Percentiles rank a stretch among this genome's conserved stretches.
phyloP scores from a whole-genome alignment of 2,113 vertebrate species.

The Rhinoptilus africanus region DNA sequence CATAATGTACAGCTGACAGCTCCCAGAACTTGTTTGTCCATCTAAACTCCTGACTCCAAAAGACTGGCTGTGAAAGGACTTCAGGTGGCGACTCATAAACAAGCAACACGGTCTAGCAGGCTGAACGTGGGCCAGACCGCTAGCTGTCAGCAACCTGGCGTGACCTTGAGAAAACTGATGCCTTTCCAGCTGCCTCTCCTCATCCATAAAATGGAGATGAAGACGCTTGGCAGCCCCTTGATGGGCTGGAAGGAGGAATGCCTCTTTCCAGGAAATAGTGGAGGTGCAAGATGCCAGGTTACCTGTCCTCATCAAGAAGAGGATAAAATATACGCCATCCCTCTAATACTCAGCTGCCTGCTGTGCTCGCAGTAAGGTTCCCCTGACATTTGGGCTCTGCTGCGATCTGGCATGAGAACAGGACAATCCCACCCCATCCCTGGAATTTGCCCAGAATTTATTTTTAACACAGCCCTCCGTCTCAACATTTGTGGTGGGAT shows the following conservation, averaged over 20 bases:
- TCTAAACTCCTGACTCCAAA: not conserved
- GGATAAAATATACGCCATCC: not conserved
- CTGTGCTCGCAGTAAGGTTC: not conserved
- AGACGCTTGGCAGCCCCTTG: not conserved
- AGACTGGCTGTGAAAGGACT: not conserved
- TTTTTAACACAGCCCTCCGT: not conserved
- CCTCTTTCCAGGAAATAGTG: not conserved
- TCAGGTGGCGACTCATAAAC: not conserved
- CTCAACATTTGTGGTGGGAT: not conserved
- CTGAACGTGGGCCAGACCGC: not conserved
- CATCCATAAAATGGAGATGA: not conserved
- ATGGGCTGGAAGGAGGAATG: not conserved
- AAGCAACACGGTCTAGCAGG: not conserved
- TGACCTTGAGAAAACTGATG: not conserved
- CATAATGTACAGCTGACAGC: not conserved
- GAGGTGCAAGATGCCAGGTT: not conserved
- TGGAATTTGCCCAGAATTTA: conserved; percentile 5
- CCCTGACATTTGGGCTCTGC: not conserved
- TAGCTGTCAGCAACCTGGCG: not conserved
- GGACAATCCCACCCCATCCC: not conserved
- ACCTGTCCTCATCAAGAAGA: not conserved
- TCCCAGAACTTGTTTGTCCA: not conserved
- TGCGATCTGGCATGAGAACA: not conserved
- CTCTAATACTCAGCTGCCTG: not conserved
- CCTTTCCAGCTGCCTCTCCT: conserved; percentile 5